Conservation (phyloP, 1,140 invertebrate species). For the Atta colombica region DNA sequence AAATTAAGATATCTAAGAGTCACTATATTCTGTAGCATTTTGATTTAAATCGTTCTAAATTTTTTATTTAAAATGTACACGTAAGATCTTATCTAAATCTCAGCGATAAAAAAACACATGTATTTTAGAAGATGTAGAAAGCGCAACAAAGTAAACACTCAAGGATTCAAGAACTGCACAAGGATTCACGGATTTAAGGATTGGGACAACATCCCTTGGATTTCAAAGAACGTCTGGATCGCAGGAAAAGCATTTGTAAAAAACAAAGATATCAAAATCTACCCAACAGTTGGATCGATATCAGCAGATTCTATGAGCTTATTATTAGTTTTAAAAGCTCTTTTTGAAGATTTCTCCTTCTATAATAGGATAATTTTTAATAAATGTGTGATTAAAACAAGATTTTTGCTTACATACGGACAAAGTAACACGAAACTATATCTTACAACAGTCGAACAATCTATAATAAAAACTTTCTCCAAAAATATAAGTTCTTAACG, state of each 20-base stretch:
- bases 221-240: constrained; percentile 32
- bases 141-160: background rate
- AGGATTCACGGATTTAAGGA: constrained; percentile 41
- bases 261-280: constrained; percentile 31
- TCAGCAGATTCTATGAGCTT: background rate
- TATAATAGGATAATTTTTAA: background rate
- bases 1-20: background rate
- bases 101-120: background rate
- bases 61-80: constrained; percentile 11
- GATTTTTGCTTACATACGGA: background rate
- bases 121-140: constrained; percentile 12
- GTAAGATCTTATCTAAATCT: background rate
- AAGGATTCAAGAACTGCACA: constrained; percentile 29
- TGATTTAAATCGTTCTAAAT: background rate
- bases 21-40: background rate
- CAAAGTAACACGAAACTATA: too few species aligned
- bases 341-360: background rate
- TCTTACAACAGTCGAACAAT: background rate
- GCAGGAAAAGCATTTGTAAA: constrained; percentile 18
- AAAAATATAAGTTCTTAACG: background rate
- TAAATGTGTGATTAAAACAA: background rate
- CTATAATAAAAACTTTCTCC: background rate
- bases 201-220: constrained; percentile 17
- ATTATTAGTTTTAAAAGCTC: background rate
- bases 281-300: constrained; percentile 8